Evolutionary conservation across 2,113 vertebrate genomes (phyloP).

Genomic region (Alethe castanea): DNA sequence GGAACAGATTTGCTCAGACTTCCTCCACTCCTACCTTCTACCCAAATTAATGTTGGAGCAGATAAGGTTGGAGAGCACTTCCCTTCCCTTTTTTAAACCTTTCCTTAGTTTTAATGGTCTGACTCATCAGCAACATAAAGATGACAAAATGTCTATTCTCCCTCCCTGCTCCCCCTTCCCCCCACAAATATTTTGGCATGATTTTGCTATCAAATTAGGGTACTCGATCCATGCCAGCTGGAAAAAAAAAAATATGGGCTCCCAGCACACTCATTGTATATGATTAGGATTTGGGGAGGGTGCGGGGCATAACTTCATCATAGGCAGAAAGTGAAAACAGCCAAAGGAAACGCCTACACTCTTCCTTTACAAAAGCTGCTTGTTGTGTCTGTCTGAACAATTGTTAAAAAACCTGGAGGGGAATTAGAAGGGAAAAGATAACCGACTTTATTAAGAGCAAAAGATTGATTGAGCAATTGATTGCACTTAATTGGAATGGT

Average conservation of each 20-base stretch:
- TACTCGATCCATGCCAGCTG: not conserved
- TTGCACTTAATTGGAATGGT: slow-evolving; percentile 52
- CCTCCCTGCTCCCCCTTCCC: not conserved
- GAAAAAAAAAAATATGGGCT: not conserved
- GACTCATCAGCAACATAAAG: slow-evolving; percentile 44
- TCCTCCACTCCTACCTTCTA: slow-evolving; percentile 44
- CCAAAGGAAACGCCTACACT: slow-evolving; percentile 66
- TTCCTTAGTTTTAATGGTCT: slow-evolving; percentile 22
- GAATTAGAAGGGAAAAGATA: slow-evolving; percentile 52
- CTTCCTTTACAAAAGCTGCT: slow-evolving; percentile 64
- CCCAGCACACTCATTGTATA: slow-evolving; percentile 24
- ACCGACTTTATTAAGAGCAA: slow-evolving; percentile 62
- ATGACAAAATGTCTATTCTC: slow-evolving; percentile 33
- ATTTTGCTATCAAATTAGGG: slow-evolving; percentile 41
- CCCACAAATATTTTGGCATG: not conserved
- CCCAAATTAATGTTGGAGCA: slow-evolving; percentile 29
- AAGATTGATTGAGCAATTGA: slow-evolving; percentile 64
- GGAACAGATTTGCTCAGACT: slow-evolving; percentile 18
- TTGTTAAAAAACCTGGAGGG: slow-evolving; percentile 59
- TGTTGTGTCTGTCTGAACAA: slow-evolving; percentile 69
- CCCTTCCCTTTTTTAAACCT: slow-evolving; percentile 28
- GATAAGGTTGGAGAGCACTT: slow-evolving; percentile 36
- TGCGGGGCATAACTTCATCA: slow-evolving; percentile 47
- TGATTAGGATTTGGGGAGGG: slow-evolving; percentile 23
- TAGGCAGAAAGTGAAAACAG: slow-evolving; percentile 63